A percentile compares a stretch with the other conserved stretches of the same genome.
These are phyloP conservation scores for Oreochromis mossambicus DNA, from an alignment of 2,797 vertebrate species.

Conservation along the genomic window DNA sequence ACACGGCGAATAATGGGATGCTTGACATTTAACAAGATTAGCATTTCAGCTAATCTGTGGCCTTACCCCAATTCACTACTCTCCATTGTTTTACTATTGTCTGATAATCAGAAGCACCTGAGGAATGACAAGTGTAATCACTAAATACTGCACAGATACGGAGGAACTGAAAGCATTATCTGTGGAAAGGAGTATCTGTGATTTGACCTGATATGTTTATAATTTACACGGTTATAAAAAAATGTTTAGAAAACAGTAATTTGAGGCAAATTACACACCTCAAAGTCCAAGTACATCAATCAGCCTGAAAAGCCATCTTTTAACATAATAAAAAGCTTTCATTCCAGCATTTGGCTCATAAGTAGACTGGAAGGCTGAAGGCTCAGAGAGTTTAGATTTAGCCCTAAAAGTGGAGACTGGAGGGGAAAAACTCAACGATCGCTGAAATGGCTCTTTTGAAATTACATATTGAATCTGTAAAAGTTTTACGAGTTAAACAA, in stretches of 20 bases:
- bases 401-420: background rate
- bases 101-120: background rate
- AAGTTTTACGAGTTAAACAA: background rate
- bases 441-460: background rate
- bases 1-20: constrained; percentile 3
- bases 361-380: background rate
- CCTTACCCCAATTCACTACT: background rate
- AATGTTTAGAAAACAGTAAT: background rate
- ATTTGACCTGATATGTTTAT: background rate
- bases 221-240: background rate
- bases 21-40: constrained; percentile 28
- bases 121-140: background rate
- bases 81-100: constrained; percentile 15
- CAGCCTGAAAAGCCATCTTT: background rate
- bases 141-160: background rate
- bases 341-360: constrained; percentile 17
- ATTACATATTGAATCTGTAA: background rate
- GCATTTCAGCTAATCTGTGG: constrained; percentile 17
- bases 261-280: background rate
- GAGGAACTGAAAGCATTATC: background rate
- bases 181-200: background rate
- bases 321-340: constrained; percentile 20
- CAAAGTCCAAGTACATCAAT: background rate
- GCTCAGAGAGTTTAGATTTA: background rate
- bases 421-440: background rate